phyloP scores from a whole-genome alignment of 1,140 invertebrate species.

The Cyclargus thomasi region DNA sequence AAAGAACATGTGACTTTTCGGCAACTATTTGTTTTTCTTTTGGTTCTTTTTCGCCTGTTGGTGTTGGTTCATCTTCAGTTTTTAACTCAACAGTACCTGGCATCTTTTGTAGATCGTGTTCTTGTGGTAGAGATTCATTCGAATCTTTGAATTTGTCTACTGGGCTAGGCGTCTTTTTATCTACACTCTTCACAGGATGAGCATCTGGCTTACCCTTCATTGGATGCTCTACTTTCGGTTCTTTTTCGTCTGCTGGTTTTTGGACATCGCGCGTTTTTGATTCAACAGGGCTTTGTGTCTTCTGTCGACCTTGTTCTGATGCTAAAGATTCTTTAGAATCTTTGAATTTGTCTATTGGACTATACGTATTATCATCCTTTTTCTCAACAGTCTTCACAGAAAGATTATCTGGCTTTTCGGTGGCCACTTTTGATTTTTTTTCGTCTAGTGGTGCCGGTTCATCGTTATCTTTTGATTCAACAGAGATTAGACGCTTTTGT shows the following conservation, averaged over 20 bases:
- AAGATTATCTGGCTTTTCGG: background rate
- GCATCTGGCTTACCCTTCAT: background rate
- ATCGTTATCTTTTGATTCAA: too few relatives aligned
- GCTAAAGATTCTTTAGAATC: background rate
- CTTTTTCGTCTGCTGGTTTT: conserved; percentile 2
- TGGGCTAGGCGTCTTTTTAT: conserved; percentile 12
- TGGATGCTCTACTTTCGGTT: background rate
- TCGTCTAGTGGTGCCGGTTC: background rate
- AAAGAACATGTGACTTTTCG: background rate
- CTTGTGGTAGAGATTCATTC: background rate
- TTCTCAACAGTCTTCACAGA: background rate
- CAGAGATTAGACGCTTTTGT: background rate
- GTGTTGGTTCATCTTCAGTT: background rate
- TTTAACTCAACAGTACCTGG: conserved; percentile 4
- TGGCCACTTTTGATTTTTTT: background rate
- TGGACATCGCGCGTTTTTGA: background rate
- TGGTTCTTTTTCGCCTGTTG: background rate
- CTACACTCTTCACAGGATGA: background rate
- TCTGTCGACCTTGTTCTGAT: background rate
- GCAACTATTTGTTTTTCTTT: too few relatives aligned
- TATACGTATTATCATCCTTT: background rate
- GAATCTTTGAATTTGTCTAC: background rate
- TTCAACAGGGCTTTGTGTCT: background rate
- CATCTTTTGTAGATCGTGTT: conserved; percentile 15
- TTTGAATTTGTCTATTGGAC: background rate